These are phyloP conservation scores for Cyphomyrus plagiostoma DNA, from an alignment of 2,113 vertebrate genomes.

Conservation along the genomic window DNA sequence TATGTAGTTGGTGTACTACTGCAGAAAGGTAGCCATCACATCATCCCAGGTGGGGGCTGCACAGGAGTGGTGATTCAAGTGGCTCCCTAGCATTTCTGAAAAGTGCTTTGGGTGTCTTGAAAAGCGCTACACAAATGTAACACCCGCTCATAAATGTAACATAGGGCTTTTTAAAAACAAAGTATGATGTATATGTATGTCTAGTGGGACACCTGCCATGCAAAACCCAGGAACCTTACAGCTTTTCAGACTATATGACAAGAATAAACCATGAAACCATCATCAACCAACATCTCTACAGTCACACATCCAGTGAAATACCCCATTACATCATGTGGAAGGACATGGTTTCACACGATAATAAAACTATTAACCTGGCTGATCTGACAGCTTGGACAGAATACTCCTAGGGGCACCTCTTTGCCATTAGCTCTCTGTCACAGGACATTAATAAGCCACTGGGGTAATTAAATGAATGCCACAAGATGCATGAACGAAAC, in stretches of 20 bases:
- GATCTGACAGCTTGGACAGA: constrained; percentile 20
- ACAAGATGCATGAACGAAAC: constrained; percentile 8
- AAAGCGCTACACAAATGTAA: neutral
- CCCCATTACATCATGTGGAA: neutral
- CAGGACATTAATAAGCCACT: constrained; percentile 22
- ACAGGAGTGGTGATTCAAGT: neutral
- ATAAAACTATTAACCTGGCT: constrained; percentile 24
- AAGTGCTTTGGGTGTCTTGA: neutral
- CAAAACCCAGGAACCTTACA: neutral
- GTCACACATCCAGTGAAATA: neutral
- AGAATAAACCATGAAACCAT: neutral
- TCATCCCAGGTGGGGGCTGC: neutral
- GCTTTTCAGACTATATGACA: neutral
- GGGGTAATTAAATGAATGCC: constrained; percentile 20
- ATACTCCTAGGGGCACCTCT: constrained; percentile 17
- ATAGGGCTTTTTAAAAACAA: neutral
- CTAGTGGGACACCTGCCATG: neutral
- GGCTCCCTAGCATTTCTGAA: neutral
- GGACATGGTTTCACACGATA: constrained; percentile 10
- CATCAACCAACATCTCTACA: too few relatives aligned
- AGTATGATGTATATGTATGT: too few relatives aligned
- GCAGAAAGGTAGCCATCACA: neutral
- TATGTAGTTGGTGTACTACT: neutral
- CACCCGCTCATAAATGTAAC: neutral
- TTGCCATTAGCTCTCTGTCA: constrained; percentile 14